phyloP scores from a whole-genome alignment of 2,113 vertebrate species.

The Phylloscopus whistleri region DNA sequence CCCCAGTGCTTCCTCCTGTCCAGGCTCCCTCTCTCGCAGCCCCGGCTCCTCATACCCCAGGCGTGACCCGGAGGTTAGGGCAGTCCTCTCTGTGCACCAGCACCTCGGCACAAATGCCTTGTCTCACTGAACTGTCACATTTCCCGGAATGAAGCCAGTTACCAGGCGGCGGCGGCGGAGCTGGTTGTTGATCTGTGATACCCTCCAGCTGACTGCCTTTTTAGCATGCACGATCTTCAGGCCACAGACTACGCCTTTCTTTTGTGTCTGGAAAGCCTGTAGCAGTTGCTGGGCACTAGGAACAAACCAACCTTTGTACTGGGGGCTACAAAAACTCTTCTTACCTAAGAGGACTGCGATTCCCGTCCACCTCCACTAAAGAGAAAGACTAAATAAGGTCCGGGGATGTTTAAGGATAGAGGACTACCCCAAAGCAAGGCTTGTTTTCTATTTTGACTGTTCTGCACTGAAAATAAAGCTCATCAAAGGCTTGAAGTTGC shows the following conservation, averaged over 20 bases:
- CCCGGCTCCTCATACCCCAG: not conserved
- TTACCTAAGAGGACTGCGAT: not conserved
- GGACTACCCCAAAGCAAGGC: not conserved
- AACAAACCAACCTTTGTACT: constrained; percentile 20
- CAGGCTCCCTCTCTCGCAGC: not conserved
- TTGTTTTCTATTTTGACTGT: not conserved
- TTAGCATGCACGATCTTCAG: constrained; percentile 63
- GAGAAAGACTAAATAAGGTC: not conserved
- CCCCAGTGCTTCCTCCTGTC: not conserved
- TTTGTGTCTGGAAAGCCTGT: constrained; percentile 62
- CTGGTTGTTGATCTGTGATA: not conserved
- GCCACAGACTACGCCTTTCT: constrained; percentile 65
- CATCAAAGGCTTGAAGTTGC: constrained; percentile 27
- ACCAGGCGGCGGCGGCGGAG: not conserved
- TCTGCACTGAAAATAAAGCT: not conserved
- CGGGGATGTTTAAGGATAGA: not conserved
- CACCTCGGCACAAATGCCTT: not conserved
- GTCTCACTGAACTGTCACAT: not conserved
- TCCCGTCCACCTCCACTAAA: not conserved
- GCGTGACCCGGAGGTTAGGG: not conserved
- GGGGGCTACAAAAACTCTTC: not conserved
- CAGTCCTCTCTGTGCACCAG: not conserved
- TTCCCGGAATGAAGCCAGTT: not conserved
- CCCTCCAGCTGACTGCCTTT: constrained; percentile 50
- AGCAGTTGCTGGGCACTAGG: constrained; percentile 31